phyloP scores from a whole-genome alignment of 2,797 vertebrate species.

The Micromesistius poutassou region DNA sequence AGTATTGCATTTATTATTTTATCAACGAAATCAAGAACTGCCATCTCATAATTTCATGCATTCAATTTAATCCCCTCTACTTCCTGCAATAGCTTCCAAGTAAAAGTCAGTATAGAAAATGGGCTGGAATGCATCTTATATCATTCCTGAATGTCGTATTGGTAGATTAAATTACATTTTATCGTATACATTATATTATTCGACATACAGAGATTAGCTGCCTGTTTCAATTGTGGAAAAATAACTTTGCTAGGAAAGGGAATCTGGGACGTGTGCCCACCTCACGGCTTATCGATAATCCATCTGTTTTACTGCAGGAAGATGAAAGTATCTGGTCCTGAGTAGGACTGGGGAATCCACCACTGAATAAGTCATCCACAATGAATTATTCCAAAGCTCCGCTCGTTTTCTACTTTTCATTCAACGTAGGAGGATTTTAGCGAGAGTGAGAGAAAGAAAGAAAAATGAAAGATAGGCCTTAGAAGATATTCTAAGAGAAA shows the following conservation, averaged over 20 bases:
- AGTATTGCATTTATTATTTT: background rate
- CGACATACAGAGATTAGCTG: background rate
- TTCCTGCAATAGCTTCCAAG: background rate
- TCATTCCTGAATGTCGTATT: background rate
- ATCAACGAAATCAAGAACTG: background rate
- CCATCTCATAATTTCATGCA: background rate
- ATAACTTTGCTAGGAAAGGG: background rate
- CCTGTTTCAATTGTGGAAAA: background rate
- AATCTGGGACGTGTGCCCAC: background rate
- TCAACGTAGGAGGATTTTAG: background rate
- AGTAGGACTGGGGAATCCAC: background rate
- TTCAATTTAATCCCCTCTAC: background rate
- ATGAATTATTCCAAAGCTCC: background rate
- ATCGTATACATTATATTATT: background rate
- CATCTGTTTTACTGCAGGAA: slow-evolving; percentile 1
- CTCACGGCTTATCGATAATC: background rate
- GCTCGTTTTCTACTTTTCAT: background rate
- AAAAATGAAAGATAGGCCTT: background rate
- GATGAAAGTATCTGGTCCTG: background rate
- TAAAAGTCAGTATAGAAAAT: background rate
- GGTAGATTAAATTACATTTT: background rate
- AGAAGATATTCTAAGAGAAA: background rate
- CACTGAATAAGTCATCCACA: background rate
- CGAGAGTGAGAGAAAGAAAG: background rate
- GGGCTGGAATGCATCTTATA: background rate